Base-by-base conservation (phyloP, 1,140 invertebrate genomes). In the Lasaia peninsularis region DNA sequence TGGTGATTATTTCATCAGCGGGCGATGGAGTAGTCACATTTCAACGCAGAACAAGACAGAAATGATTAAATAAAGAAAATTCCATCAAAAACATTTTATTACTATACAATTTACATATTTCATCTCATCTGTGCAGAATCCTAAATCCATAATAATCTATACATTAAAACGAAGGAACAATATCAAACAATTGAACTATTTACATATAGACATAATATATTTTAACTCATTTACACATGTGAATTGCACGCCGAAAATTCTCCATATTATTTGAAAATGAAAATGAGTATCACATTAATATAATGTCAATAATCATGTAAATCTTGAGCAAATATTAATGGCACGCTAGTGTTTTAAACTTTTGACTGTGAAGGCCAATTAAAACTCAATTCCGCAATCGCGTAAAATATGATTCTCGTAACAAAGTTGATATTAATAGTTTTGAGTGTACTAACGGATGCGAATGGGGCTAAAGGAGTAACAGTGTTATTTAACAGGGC, bases 31-130 rank as follows among this genome's bases (percentile, higher is more conserved):
- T 28, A 6, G 8, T 28, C 24, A 2, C 24, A 28, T 28, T 7
- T 28, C 24, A 28, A 28, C 8, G 4, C 24, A 28, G 0, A 28
- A 28, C 0, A 20, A 20, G 44, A 20, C 8, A 20, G 20, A 14
- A 40, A 24, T 24, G 34, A 70, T 61, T 60, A 40, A 58, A 65
- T 56, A 68, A 68, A 44, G 34, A 56, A 57, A 62, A 10, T 21
- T 70, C 54, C 56, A 65, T 73, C 67, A 78, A 73, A 87, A 87
- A 85, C 81, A 85, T 79, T 69, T 86, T 86, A 84, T 85, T 80
- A 79, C 81, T 85, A 85, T 83, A 86, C 78, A 87, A 85, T 82
- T 73, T 84, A 86, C 83, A 84, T 75, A 48, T 56, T 40, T 69
- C 60, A 66, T 75, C 67, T 72, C 77, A 70, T 72, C 65, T 70